These are phyloP conservation scores for Pipistrellus pipistrellus DNA, from an alignment of 2,797 vertebrate species.

Conservation along the genomic window DNA sequence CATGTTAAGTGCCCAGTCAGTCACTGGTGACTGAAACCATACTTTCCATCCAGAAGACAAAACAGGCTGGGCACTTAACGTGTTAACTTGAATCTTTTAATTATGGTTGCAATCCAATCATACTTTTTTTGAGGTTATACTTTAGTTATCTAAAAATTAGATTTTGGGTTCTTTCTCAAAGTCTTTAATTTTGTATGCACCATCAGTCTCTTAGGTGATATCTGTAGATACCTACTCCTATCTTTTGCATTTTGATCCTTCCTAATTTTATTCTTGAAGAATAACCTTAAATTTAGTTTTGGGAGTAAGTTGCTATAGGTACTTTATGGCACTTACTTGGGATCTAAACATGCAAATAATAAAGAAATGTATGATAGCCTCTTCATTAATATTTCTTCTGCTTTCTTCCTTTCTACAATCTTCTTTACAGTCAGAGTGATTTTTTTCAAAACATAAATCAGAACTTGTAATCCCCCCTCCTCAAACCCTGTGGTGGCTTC, in stretches of 20 bases:
- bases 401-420: not conserved
- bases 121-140: constrained; percentile 12
- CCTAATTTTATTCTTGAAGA: constrained; percentile 34
- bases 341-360: not conserved
- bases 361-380: not conserved
- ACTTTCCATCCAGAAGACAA: no score
- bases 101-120: not conserved
- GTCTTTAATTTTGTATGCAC: not conserved
- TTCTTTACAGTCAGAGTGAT: not conserved
- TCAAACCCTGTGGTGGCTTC: not conserved
- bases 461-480: not conserved
- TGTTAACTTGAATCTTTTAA: not conserved
- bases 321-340: not conserved
- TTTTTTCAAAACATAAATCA: not conserved
- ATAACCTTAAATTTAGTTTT: constrained; percentile 33
- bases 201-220: not conserved
- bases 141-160: constrained; percentile 51
- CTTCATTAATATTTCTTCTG: not conserved
- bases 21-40: no score
- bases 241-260: constrained; percentile 37
- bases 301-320: not conserved
- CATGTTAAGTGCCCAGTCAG: no score
- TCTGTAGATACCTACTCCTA: not conserved
- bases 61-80: no score
- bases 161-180: constrained; percentile 21